Base-by-base conservation (phyloP, 1,140 invertebrate species). In the Lordiphosa collinella region DNA sequence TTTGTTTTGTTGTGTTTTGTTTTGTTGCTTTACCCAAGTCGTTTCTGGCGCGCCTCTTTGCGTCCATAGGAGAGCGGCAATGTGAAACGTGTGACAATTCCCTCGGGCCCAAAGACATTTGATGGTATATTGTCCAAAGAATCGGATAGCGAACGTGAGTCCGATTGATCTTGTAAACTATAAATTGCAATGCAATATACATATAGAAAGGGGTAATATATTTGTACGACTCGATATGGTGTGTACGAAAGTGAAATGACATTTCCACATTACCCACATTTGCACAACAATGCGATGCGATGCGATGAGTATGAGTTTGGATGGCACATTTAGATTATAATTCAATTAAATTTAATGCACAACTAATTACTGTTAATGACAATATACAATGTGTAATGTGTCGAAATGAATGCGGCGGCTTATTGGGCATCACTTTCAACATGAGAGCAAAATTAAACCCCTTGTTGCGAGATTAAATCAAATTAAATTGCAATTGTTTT, bases 41-140 rank as follows among this genome's bases (percentile, higher is more conserved):
- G 90, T 87, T 92, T 92, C 86, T 92, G 91, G 57, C 91, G 90
- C 72, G 90, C 91, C 88, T 92, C 91, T 86, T 91, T 91, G 69
- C 91, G 90, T 85, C 91, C 91, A 87, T 92, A 92, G 80, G 91
- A 91, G 84, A 92, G 89, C 52, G 91, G 91, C 87, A 92, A 90
- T 76, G 91, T 92, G 89, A 92, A 92, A 89, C 91, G 84, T 51
- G 88, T 89, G 48, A 89, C 88, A 71, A 89, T 87, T 59, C 88
- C 88, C 73, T 89, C 88, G 46, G 88, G 87, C 55, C 88, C 88
- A 86, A 89, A 89, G 38, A 89, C 88, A 82, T 89, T 89, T 50
- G 88, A 89, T 52, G 88, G 88, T 84, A 89, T 89, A 86, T 89
- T 89, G 71, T 89, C 88, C 88, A 89, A 65, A 37, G 88, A 89